Conservation (phyloP, 2,888 invertebrate species). For the Macrosiphum euphorbiae region DNA sequence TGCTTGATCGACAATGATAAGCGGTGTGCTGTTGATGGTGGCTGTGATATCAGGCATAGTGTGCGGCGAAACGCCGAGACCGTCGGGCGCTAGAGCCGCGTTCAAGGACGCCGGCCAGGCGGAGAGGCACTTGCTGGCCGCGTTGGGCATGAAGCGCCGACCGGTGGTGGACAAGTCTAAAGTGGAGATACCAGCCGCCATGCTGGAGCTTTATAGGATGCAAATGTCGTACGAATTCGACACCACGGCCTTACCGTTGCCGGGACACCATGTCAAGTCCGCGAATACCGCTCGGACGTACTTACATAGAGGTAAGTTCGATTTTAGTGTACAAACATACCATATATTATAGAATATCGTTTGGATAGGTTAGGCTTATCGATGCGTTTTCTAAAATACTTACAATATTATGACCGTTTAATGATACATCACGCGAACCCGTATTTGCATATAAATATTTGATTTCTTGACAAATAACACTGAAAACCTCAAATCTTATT, state of each 20-base stretch:
- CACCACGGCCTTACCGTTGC: slow-evolving; percentile 76
- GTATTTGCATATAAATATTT: background rate
- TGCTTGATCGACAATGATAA: slow-evolving; percentile 70
- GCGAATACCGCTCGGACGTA: slow-evolving; percentile 90
- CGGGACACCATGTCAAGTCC: slow-evolving; percentile 79
- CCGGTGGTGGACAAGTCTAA: slow-evolving; percentile 71
- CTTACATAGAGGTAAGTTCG: slow-evolving; percentile 78
- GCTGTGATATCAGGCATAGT: slow-evolving; percentile 69
- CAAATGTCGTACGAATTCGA: slow-evolving; percentile 78
- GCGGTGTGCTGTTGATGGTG: slow-evolving; percentile 70
- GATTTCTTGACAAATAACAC: background rate
- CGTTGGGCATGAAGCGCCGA: slow-evolving; percentile 75
- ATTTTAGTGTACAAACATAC: background rate
- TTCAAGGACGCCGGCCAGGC: slow-evolving; percentile 71
- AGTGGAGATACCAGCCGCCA: slow-evolving; percentile 69
- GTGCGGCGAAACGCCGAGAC: slow-evolving; percentile 69
- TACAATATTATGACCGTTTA: background rate
- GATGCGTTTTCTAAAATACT: no score
- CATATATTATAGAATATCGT: background rate
- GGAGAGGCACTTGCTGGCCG: slow-evolving; percentile 76
- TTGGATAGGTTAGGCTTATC: background rate
- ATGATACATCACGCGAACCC: background rate
- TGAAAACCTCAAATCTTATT: background rate
- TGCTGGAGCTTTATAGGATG: slow-evolving; percentile 76
- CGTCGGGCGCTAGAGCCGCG: slow-evolving; percentile 66